A percentile compares a stretch with the other conserved stretches of the same genome.
Conservation (phyloP, 2,888 invertebrate species). For the Chymomyza amoena region DNA sequence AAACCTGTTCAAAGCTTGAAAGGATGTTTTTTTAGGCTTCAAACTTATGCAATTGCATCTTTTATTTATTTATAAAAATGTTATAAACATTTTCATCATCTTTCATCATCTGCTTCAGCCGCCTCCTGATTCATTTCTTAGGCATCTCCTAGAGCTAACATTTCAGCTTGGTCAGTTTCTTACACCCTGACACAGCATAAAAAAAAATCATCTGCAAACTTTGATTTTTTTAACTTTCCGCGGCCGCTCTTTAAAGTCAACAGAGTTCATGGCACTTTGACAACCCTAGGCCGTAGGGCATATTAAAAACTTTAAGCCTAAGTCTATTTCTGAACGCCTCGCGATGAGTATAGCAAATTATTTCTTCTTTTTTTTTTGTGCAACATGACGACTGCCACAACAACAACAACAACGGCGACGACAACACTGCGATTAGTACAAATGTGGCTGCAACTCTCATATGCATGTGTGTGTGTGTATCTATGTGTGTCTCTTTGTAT, state of each 20-base stretch:
- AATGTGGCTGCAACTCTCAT: slow-evolving; percentile 6
- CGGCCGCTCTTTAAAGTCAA: neutral
- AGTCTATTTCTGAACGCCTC: slow-evolving; percentile 9
- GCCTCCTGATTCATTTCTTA: no score
- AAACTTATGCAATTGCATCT: no score
- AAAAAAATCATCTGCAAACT: neutral
- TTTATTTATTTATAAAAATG: no score
- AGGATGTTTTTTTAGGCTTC: no score
- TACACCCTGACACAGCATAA: slow-evolving; percentile 18
- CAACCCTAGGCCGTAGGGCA: slow-evolving; percentile 43
- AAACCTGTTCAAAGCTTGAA: no score
- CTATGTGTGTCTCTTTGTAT: slow-evolving; percentile 14
- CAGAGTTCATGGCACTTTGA: slow-evolving; percentile 7
- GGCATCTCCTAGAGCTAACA: neutral
- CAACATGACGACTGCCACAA: slow-evolving; percentile 27
- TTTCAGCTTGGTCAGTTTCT: slow-evolving; percentile 40
- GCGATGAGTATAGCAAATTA: slow-evolving; percentile 54
- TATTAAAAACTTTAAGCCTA: slow-evolving; percentile 36
- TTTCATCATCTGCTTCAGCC: no score
- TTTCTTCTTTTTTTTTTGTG: slow-evolving; percentile 40
- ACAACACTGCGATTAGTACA: slow-evolving; percentile 60
- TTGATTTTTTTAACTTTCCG: neutral
- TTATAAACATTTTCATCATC: no score
- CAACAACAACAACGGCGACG: slow-evolving; percentile 35
- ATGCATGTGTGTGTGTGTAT: slow-evolving; percentile 3